Percentiles rank a stretch among this genome's conserved stretches.
Conservation (phyloP, 1,140 invertebrate genomes). For the Dermatophagoides farinae region DNA sequence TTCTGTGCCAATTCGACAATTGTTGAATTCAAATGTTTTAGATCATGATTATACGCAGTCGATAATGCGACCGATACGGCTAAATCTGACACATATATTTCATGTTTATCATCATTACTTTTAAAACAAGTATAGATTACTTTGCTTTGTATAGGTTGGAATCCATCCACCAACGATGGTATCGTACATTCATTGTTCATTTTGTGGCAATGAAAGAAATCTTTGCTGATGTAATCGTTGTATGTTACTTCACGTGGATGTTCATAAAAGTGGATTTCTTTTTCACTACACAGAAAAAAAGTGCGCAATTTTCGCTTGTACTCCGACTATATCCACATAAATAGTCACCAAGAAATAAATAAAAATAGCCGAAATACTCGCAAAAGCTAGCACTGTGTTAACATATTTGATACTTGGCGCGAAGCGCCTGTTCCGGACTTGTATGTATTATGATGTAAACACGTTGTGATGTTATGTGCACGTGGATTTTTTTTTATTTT, state of each 20-base stretch:
- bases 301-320: too few species aligned
- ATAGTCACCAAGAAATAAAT: too few species aligned
- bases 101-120: conserved; percentile 80
- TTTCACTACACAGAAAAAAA: too few species aligned
- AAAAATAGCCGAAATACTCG: too few species aligned
- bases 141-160: conserved; percentile 94
- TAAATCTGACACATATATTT: conserved; percentile 94
- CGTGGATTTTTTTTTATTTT: too few species aligned
- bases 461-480: too few species aligned
- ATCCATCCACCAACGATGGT: conserved; percentile 78
- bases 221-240: conserved; percentile 90
- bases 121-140: conserved; percentile 87
- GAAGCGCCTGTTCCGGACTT: too few species aligned
- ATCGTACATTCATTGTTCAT: conserved; percentile 92
- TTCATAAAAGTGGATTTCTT: conserved; percentile 72
- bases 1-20: conserved; percentile 97
- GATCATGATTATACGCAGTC: conserved; percentile 97
- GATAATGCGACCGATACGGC: conserved; percentile 91
- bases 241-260: conserved; percentile 69
- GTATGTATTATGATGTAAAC: too few species aligned
- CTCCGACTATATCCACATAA: too few species aligned
- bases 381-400: too few species aligned
- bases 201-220: conserved; percentile 89
- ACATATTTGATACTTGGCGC: too few species aligned
- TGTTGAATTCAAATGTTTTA: conserved; percentile 73